Evolutionary conservation across 2,797 vertebrate genomes (phyloP), one percentile per base, ranked within the genome.

Genomic region (Phataginus tricuspis): DNA sequence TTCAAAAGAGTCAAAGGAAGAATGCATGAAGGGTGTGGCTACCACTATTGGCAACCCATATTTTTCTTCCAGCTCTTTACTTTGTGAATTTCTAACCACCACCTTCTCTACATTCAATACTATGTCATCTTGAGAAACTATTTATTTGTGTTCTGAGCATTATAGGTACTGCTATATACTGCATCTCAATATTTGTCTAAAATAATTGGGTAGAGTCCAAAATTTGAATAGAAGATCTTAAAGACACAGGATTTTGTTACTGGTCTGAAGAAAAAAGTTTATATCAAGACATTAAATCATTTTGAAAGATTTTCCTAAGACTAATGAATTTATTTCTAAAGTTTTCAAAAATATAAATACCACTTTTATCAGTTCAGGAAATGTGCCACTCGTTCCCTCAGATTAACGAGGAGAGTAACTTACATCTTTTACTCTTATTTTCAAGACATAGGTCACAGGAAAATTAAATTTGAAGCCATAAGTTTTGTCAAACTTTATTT

Each of bases 401-500:
- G 39, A 10, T 97, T 94, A 94, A 95, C 93, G 72, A 89, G 72
- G 87, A 93, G 91, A 97, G 25, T 83, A 83, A 79, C 59, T 64
- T 86, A 59, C 27, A 61, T 95, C 55, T 75, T 92, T 97, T 87
- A 79, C 11, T 82, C 61, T 97, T 83, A 94, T 94, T 94, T 95
- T 94, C 84, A 97, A 57, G 83, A 95, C 71, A 64, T 74, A 80
- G 80, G 95, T 95, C 25, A 0, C 66, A 92, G 45, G 37, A 96
- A 72, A 42, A 93, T 96, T 97, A 85, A 97, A 95, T 97, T 93
- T 71, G 82, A 97, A 98, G 94, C 31, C 94, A 1, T 96, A 97
- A 91, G 84, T 98, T 98, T 90, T 96, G 49, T 7, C 34, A 93
- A 97, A 85, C 61, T 98, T 96, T 97, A 97, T 97, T 98, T 98